A percentile compares a stretch with the other conserved stretches of the same genome.
Evolutionary conservation across 2,113 vertebrate species (phyloP).

Genomic region (Nycticebus coucang): DNA sequence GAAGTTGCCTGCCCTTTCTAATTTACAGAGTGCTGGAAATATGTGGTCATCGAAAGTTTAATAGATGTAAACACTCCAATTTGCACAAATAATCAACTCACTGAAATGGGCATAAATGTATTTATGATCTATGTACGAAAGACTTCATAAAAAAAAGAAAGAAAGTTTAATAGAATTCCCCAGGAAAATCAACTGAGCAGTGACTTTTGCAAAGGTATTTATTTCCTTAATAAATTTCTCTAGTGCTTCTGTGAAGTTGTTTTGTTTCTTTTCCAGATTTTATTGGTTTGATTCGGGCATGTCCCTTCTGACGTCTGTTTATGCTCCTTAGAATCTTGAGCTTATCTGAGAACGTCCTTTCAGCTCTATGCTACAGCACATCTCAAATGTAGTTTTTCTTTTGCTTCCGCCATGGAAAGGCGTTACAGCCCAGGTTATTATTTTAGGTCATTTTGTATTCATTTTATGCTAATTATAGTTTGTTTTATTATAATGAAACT

Average conservation of each 20-base stretch:
- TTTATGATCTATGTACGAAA: too few species aligned
- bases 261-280: not conserved
- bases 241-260: not conserved
- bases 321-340: not conserved
- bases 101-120: too few species aligned
- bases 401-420: not conserved
- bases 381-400: not conserved
- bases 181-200: not conserved
- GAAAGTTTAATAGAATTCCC: not conserved
- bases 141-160: too few species aligned
- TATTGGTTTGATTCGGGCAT: accelerated
- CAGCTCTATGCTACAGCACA: not conserved
- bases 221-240: not conserved
- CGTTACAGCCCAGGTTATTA: not conserved
- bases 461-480: not conserved
- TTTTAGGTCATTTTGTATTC: not conserved
- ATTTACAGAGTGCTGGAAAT: not conserved
- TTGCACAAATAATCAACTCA: too few species aligned
- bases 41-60: not conserved
- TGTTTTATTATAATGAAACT: not conserved
- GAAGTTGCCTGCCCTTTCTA: not conserved
- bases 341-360: not conserved
- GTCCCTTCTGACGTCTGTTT: not conserved
- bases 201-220: not conserved
- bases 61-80: too few species aligned